Conservation (phyloP, 2,113 vertebrate genomes). For the Pomatostomus ruficeps region DNA sequence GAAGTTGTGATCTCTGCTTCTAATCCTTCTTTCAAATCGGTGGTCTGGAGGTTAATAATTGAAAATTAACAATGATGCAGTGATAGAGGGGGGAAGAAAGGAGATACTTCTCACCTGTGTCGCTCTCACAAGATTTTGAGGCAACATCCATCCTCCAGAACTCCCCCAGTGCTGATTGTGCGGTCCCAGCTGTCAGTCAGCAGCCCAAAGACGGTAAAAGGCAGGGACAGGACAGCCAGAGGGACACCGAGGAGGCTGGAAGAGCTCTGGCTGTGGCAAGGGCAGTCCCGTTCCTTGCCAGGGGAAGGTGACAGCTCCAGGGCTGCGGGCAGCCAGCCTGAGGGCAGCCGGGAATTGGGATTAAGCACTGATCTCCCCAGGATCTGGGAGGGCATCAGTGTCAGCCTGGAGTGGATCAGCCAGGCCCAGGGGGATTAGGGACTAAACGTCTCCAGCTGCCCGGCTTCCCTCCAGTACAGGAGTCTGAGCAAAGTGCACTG, state of each 20-base stretch:
- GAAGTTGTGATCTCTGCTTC: neutral
- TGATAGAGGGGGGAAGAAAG: neutral
- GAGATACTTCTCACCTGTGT: rapidly evolving
- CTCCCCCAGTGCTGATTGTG: rapidly evolving
- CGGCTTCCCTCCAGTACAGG: neutral
- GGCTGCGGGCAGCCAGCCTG: neutral
- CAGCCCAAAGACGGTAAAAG: rapidly evolving
- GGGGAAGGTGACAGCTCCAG: neutral
- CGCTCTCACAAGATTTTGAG: neutral
- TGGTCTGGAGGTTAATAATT: neutral
- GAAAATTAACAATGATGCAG: neutral
- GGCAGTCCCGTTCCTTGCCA: neutral
- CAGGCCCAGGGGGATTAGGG: neutral
- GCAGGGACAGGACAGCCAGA: neutral
- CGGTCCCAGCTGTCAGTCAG: neutral
- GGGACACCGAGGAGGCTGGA: neutral
- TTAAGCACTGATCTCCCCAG: neutral
- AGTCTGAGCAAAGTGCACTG: neutral
- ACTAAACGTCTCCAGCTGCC: neutral
- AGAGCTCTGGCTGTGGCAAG: neutral
- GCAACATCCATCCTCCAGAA: neutral
- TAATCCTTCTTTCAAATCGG: neutral
- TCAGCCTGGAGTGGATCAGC: neutral
- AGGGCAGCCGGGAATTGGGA: neutral
- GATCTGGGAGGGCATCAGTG: neutral